Evolutionary conservation across 1,140 invertebrate species (phyloP).

Genomic region (Leptopilina boulardi): DNA sequence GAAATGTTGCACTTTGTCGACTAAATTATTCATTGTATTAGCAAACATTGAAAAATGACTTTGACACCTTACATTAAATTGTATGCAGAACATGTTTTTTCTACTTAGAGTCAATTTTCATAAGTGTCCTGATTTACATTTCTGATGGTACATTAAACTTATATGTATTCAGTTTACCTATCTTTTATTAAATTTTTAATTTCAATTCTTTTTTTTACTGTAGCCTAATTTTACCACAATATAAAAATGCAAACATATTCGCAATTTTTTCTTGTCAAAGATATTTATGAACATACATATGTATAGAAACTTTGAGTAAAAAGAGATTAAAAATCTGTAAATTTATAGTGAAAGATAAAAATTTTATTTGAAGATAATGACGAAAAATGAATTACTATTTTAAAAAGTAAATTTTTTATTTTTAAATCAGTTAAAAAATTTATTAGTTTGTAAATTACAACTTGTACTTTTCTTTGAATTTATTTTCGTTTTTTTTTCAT

Average conservation of each 20-base stretch:
- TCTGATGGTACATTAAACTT: neutral
- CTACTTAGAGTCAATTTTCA: slow-evolving; percentile 1
- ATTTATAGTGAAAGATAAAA: neutral
- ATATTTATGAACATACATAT: too few species aligned
- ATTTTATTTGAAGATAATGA: too few species aligned
- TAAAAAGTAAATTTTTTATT: too few species aligned
- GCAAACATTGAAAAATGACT: slow-evolving; percentile 1
- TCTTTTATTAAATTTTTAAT: neutral
- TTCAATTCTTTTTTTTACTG: neutral
- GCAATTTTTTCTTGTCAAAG: neutral
- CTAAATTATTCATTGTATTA: neutral
- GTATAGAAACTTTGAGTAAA: too few species aligned
- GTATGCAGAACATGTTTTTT: neutral
- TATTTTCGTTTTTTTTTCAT: too few species aligned
- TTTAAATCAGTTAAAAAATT: too few species aligned
- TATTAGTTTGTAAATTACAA: too few species aligned
- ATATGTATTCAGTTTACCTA: neutral
- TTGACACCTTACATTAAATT: neutral
- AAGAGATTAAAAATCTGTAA: neutral
- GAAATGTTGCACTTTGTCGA: neutral
- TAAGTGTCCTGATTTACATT: neutral
- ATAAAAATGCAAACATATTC: neutral
- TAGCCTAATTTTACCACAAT: neutral
- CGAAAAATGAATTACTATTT: too few species aligned
- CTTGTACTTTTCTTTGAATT: too few species aligned